Conservation (phyloP, 2,888 invertebrate species). For the Eucriotettix oculatus region DNA sequence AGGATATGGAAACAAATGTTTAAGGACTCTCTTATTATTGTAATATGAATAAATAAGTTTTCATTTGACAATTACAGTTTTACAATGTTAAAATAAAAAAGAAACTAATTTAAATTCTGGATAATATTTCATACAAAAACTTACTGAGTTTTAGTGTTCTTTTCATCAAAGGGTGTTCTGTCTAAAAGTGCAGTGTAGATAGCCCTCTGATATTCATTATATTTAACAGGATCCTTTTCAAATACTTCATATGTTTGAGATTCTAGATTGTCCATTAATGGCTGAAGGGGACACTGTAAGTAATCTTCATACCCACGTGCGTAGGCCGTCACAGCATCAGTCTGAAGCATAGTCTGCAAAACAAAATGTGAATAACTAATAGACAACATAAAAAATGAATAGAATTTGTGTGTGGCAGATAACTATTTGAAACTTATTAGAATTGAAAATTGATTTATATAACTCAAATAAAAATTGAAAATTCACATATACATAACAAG, state of each 20-base stretch:
- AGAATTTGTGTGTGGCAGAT: no score
- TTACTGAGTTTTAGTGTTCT: constrained; percentile 25
- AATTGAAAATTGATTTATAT: no score
- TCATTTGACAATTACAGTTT: no score
- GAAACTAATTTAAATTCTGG: no score
- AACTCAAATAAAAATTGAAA: no score
- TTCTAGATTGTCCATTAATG: constrained; percentile 88
- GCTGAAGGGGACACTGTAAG: constrained; percentile 81
- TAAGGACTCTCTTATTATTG: no score
- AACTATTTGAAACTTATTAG: no score
- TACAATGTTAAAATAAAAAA: no score
- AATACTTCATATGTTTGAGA: constrained; percentile 94
- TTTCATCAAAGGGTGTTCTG: constrained; percentile 28
- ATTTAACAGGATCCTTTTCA: constrained; percentile 94
- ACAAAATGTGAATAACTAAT: background rate
- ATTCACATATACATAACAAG: no score
- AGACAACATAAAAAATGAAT: background rate
- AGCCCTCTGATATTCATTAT: constrained; percentile 73
- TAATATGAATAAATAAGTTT: no score
- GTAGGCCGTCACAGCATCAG: constrained; percentile 24
- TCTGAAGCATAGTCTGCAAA: constrained; percentile 3
- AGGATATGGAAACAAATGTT: no score
- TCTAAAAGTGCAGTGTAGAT: constrained; percentile 59
- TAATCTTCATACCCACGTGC: constrained; percentile 78
- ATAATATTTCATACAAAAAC: constrained; percentile 1